phyloP scores from a whole-genome alignment of 2,888 invertebrate species.

The Melangyna quadrimaculata region DNA sequence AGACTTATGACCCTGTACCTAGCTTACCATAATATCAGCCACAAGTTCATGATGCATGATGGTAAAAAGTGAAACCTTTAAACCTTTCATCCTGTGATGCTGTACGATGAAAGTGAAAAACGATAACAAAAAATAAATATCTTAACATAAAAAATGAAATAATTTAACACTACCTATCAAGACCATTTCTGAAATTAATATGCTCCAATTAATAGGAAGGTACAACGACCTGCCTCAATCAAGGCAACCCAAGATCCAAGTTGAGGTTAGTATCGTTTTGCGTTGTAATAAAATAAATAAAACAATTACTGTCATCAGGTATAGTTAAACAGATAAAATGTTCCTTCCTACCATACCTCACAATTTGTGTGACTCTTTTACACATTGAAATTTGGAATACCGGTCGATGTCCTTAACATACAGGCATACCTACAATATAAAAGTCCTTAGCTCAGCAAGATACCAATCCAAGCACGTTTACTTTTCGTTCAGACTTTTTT shows the following conservation, averaged over 20 bases:
- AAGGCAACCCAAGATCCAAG: background rate
- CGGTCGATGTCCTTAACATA: background rate
- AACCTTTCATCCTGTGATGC: no score
- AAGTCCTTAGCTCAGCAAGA: background rate
- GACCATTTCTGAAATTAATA: background rate
- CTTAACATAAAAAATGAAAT: background rate
- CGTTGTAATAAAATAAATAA: background rate
- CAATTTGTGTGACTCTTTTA: background rate
- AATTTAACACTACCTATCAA: background rate
- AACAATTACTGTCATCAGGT: background rate
- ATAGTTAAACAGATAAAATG: background rate
- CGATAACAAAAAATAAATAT: background rate
- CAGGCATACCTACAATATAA: no score
- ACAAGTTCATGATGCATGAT: background rate
- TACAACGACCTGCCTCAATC: no score
- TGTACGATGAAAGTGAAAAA: background rate
- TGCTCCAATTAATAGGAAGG: background rate
- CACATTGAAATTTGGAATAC: background rate
- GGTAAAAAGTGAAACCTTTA: background rate
- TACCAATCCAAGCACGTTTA: conserved; percentile 8
- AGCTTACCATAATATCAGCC: background rate
- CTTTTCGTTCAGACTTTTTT: background rate
- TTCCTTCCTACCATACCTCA: no score
- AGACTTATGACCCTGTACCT: background rate
- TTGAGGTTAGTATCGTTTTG: background rate